Evolutionary conservation across 2,797 vertebrate genomes (phyloP).

Genomic region (Diceros bicornis): DNA sequence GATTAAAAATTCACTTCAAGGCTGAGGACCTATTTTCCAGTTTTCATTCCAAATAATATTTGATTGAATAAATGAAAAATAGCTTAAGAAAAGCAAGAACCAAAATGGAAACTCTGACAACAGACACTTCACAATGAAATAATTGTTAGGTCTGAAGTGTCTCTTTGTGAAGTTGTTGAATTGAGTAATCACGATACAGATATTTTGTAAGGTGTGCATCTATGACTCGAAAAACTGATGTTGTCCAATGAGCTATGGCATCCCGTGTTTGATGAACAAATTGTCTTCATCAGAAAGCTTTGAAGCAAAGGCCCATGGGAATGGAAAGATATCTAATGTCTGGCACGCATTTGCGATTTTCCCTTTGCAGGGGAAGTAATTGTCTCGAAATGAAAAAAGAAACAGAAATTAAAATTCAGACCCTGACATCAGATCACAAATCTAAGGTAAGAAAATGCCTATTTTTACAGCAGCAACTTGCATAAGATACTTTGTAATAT

Average conservation of each 20-base stretch:
- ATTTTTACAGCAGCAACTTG: constrained; percentile 72
- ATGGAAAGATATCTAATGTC: constrained; percentile 86
- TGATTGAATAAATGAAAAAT: constrained; percentile 82
- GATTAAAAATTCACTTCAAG: constrained; percentile 70
- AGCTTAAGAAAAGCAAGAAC: constrained; percentile 74
- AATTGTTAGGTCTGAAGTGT: constrained; percentile 82
- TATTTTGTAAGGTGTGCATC: constrained; percentile 87
- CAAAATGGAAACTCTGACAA: constrained; percentile 84
- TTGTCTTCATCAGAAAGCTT: constrained; percentile 86
- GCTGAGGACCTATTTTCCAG: constrained; percentile 60
- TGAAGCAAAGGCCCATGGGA: constrained; percentile 71
- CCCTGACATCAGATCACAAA: constrained; percentile 96
- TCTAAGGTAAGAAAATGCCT: constrained; percentile 94
- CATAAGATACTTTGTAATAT: constrained; percentile 65
- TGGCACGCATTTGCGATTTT: constrained; percentile 85
- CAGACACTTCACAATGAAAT: constrained; percentile 79
- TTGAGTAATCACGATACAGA: constrained; percentile 82
- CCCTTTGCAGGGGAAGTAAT: constrained; percentile 95
- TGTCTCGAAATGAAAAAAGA: constrained; percentile 99
- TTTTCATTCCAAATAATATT: constrained; percentile 82
- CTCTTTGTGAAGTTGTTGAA: constrained; percentile 84
- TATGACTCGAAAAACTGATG: constrained; percentile 84
- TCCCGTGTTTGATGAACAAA: constrained; percentile 84
- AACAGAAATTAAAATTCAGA: constrained; percentile 98
- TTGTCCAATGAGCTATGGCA: constrained; percentile 72